A percentile compares a stretch with the other conserved stretches of the same genome.
Evolutionary conservation across 2,797 vertebrate genomes (phyloP).

Genomic region (Podarcis siculus): DNA sequence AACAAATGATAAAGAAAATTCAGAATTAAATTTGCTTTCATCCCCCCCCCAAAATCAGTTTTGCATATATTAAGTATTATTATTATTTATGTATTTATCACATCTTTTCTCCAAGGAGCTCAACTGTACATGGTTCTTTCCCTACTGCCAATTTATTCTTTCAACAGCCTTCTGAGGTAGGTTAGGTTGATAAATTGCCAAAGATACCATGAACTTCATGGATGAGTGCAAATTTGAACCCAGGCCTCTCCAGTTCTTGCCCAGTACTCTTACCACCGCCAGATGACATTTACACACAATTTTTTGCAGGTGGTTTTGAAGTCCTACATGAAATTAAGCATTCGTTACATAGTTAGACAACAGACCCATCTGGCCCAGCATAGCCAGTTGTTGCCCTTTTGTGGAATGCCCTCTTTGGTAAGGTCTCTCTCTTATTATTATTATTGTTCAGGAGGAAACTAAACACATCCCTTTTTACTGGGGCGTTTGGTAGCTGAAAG

Average conservation of each 20-base stretch:
- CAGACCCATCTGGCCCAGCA: not conserved
- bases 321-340: not conserved
- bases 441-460: no score
- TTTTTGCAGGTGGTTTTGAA: not conserved
- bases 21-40: not conserved
- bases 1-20: not conserved
- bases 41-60: not conserved
- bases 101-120: not conserved
- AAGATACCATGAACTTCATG: not conserved
- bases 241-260: not conserved
- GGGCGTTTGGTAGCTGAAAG: no score
- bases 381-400: no score
- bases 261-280: no score
- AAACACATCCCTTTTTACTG: no score
- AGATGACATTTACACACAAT: not conserved
- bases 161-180: not conserved
- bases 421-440: no score
- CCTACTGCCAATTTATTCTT: not conserved
- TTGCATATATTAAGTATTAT: not conserved
- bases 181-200: not conserved
- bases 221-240: not conserved
- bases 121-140: not conserved
- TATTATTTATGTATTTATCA: not conserved
- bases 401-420: no score
- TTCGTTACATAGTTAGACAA: not conserved